phyloP scores from a whole-genome alignment of 2,888 invertebrate species.

The Andrena bicolor region DNA sequence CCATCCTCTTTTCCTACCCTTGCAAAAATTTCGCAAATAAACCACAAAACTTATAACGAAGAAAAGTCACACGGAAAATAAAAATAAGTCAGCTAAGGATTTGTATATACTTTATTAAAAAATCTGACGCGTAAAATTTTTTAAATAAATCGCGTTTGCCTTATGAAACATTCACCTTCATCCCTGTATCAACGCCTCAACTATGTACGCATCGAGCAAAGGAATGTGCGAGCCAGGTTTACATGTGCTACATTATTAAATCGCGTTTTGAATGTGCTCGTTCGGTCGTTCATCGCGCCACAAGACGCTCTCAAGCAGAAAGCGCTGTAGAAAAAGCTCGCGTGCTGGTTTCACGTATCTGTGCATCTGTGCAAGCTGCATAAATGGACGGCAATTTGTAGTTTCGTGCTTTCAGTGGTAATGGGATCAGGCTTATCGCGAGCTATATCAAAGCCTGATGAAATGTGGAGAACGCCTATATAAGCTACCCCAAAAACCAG shows the following conservation, averaged over 20 bases:
- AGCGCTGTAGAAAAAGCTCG: neutral
- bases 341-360: slow-evolving; percentile 18
- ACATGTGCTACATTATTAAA: slow-evolving; percentile 33
- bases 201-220: slow-evolving; percentile 8
- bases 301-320: slow-evolving; percentile 1
- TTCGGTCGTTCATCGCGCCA: neutral
- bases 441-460: neutral
- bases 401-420: neutral
- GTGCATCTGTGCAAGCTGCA: neutral
- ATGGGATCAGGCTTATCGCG: slow-evolving; percentile 7
- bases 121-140: neutral
- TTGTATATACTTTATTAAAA: too few species aligned
- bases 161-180: neutral
- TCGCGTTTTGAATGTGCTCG: neutral
- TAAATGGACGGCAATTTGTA: slow-evolving; percentile 16
- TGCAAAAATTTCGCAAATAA: too few species aligned
- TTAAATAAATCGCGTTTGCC: neutral
- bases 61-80: too few species aligned
- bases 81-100: too few species aligned
- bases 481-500: neutral
- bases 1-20: too few species aligned
- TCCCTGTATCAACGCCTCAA: neutral
- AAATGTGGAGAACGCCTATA: neutral
- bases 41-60: too few species aligned
- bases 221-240: neutral